Evolutionary conservation across 2,113 vertebrate species (phyloP), one percentile per base, ranked within the genome.

Genomic region (Entomyzon cyanotis): DNA sequence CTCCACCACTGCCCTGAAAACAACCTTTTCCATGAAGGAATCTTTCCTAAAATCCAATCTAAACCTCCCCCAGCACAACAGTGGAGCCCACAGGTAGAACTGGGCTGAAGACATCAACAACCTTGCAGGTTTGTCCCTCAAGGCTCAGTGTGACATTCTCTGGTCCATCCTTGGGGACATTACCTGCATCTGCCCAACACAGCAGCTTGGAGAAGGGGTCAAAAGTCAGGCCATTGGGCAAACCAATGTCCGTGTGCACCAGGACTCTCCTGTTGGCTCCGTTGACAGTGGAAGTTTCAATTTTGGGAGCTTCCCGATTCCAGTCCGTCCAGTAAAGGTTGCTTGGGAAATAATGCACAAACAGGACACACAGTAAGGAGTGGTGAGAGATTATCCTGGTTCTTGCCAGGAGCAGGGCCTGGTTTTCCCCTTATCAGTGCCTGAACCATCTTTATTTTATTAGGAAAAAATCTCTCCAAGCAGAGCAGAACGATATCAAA

Each of bases 181-280:
- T 98, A 99, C 99, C 99, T 98, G 99, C 99, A 0, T 99, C 99
- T 15, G 99, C 99, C 99, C 99, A 99, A 95, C 99, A 99, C 55
- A 99, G 96, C 60, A 98, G 97, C 92, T 98, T 98, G 39, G 98
- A 96, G 53, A 98, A 97, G 11, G 97, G 96, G 92, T 99, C 99
- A 22, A 99, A 99, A 1, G 99, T 99, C 82, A 99, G 97, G 12
- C 98, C 99, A 7, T 99, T 99, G 33, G 99, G 99, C 94, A 99
- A 76, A 15, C 99, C 99, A 9, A 99, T 98, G 65, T 99, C 98
- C 10, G 98, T 98, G 18, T 98, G 98, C 89, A 99, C 98, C 95
- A 99, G 97, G 86, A 99, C 98, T 90, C 98, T 98, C 91, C 99
- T 98, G 97, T 98, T 98, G 88, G 97, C 98, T 39, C 99, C 99